Percentiles rank a stretch among this genome's conserved stretches.
phyloP scores from a whole-genome alignment of 2,888 invertebrate species.

The Dryocosmus kuriphilus region DNA sequence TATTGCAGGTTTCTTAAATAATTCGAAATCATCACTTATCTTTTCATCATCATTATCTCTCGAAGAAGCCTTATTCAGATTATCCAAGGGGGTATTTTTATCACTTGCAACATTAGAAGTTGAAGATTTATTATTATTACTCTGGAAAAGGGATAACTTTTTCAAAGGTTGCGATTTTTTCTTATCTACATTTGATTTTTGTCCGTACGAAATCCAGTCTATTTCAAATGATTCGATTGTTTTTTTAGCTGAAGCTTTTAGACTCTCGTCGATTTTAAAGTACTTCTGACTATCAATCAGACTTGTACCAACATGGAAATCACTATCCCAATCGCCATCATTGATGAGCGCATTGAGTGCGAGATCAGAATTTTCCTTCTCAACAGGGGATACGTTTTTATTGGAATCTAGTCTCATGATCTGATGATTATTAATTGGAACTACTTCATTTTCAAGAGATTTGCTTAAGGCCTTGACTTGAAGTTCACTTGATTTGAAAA shows the following conservation, averaged over 20 bases:
- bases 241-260: neutral
- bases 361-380: conserved; percentile 26
- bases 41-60: neutral
- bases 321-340: conserved; percentile 64
- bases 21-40: neutral
- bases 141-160: conserved; percentile 17
- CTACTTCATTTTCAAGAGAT: neutral
- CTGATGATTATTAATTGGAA: neutral
- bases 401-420: neutral
- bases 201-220: neutral
- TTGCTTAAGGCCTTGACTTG: neutral
- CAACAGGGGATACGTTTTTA: neutral
- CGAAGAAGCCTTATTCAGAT: neutral
- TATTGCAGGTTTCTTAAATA: conserved; percentile 8
- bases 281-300: conserved; percentile 20
- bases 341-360: conserved; percentile 43
- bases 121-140: neutral
- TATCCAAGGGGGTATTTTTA: neutral
- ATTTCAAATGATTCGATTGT: neutral
- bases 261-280: neutral
- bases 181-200: neutral
- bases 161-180: neutral
- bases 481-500: neutral
- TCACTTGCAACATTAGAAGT: neutral
- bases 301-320: conserved; percentile 53